Percentiles rank a stretch among this genome's conserved stretches.
phyloP scores from a whole-genome alignment of 2,797 vertebrate species.

The Sparidentex hasta region DNA sequence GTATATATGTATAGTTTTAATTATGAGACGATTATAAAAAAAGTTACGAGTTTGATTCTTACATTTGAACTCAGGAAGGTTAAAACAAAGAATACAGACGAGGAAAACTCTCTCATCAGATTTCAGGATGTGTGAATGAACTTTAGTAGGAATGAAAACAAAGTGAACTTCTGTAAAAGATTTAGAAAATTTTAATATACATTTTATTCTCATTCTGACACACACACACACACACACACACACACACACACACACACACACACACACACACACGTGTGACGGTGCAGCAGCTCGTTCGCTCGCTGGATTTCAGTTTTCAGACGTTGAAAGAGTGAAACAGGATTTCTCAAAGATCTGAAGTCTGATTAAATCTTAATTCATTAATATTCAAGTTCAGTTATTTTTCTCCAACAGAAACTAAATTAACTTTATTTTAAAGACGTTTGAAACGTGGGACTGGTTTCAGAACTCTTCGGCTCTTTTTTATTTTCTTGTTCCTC shows the following conservation, averaged over 20 bases:
- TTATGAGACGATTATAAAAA: no score
- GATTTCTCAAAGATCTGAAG: neutral
- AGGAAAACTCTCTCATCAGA: neutral
- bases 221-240: constrained; percentile 56
- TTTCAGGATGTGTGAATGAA: neutral
- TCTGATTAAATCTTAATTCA: neutral
- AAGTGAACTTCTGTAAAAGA: constrained; percentile 46
- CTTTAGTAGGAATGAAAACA: constrained; percentile 1
- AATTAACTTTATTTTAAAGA: no score
- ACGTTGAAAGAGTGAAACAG: neutral
- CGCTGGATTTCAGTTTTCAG: neutral
- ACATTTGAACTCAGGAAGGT: neutral
- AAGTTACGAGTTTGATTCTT: neutral
- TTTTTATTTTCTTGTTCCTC: no score
- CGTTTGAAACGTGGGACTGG: no score
- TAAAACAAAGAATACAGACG: no score
- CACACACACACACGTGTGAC: constrained; percentile 33
- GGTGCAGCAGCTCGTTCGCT: no score
- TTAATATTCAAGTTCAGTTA: neutral
- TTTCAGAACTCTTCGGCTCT: no score
- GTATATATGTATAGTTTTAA: no score
- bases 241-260: constrained; percentile 38
- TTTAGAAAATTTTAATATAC: constrained; percentile 79
- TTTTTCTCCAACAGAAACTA: no score
- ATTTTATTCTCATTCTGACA: constrained; percentile 57